Evolutionary conservation across 2,797 vertebrate species (phyloP).

Genomic region (Erithacus rubecula): DNA sequence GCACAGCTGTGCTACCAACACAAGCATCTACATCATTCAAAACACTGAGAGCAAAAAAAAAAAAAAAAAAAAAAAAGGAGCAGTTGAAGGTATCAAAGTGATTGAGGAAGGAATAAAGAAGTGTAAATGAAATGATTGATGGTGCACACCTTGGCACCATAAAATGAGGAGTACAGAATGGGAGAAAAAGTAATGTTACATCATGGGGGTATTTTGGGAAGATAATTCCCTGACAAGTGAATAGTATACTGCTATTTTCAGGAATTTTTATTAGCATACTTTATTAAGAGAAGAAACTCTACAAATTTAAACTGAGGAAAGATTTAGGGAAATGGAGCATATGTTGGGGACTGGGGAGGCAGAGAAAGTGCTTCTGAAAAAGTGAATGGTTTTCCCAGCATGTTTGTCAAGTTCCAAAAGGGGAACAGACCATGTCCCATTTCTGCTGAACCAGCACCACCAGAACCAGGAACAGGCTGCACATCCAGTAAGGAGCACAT

Average conservation of each 20-base stretch:
- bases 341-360: accelerated
- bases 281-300: not conserved
- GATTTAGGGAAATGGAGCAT: not conserved
- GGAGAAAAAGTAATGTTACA: not conserved
- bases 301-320: not conserved
- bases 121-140: not conserved
- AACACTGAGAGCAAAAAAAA: not conserved
- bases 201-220: not conserved
- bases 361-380: not conserved
- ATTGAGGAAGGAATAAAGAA: not conserved
- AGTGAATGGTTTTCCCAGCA: not conserved
- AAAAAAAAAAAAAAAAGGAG: not conserved
- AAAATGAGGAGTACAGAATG: not conserved
- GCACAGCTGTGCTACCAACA: not conserved
- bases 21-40: not conserved
- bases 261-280: not conserved
- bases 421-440: not conserved
- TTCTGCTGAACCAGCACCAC: not conserved
- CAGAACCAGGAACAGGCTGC: not conserved
- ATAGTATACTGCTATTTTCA: not conserved
- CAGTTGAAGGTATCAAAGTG: not conserved
- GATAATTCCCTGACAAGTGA: not conserved
- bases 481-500: not conserved
- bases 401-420: not conserved
- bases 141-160: not conserved